Evolutionary conservation across 2,888 invertebrate species (phyloP), one percentile per base, ranked within the genome.

Genomic region (Drosophila paranaensis): DNA sequence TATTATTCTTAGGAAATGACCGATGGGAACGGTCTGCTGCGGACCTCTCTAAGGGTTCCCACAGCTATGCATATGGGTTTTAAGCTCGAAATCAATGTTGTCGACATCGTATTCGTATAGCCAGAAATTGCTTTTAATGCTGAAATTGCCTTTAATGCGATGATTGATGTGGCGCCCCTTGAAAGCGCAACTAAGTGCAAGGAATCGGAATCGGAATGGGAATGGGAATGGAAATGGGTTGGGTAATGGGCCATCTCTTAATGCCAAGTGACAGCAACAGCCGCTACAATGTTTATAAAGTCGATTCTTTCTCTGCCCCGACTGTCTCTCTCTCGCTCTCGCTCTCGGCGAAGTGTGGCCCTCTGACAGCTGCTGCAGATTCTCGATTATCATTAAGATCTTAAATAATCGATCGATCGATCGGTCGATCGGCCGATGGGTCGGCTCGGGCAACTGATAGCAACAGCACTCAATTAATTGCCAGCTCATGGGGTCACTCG

Each of bases 161-260:
- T 90, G 90, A 87, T 87, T 83, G 86, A 87, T 87, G 88, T 81
- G 86, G 90, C 90, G 88, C 90, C 80, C 64, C 71, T 70, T 43
- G 53, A 64, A 60, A 54, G 39, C 65, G 30, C 55, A 54, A 65
- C 53, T 39, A 67, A 69, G 45, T 73, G 82, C 82, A 78, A 13
- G 20, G 51, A 4, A 42, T 51, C 14, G 37, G 13, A 8, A 37
- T 35, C 33, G 14, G 14, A 48, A 48, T 30, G 48, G 16, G 30
- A 10, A 11, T 50, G 35, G 51, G n/a, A n/a, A n/a, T n/a, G n/a
- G n/a, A n/a, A 13, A 51, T 25, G 51, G 48, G 16, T 16, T 50
- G 50, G 33, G 39, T 54, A 60, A 71, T 57, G 77, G 60, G 13
- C 39, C 55, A 33, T 55, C 39, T 37, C 48, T 71, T 71, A 65